phyloP scores from a whole-genome alignment of 2,797 vertebrate genomes.

The Enteromius viviparus region DNA sequence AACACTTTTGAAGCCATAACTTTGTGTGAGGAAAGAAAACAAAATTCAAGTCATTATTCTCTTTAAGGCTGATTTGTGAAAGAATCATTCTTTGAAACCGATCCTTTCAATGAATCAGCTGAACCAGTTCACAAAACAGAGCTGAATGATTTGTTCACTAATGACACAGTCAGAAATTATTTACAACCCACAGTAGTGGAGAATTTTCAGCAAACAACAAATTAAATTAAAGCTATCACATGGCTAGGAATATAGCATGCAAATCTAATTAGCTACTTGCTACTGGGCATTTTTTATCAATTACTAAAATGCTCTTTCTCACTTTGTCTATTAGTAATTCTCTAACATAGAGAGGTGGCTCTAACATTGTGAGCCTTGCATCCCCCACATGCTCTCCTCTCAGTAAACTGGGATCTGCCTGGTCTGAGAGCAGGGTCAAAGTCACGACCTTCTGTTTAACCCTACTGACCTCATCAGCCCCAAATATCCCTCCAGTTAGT shows the following conservation, averaged over 20 bases:
- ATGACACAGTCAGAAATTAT: background rate
- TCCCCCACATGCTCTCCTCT: conserved; percentile 60
- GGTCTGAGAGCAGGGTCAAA: conserved; percentile 57
- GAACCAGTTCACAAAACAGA: background rate
- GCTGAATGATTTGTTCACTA: background rate
- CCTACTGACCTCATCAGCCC: conserved; percentile 32
- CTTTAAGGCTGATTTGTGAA: background rate
- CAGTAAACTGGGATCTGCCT: conserved; percentile 50
- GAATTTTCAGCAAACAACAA: background rate
- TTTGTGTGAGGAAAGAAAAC: background rate
- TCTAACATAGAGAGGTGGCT: conserved; percentile 10
- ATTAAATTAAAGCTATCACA: background rate
- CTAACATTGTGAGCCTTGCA: conserved; percentile 64
- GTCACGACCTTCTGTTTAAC: conserved; percentile 61
- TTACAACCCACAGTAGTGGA: background rate
- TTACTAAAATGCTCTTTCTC: background rate
- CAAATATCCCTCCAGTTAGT: conserved; percentile 5
- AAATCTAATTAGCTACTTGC: background rate
- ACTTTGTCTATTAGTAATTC: background rate
- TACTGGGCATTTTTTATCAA: background rate
- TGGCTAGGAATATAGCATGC: background rate
- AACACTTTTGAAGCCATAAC: background rate
- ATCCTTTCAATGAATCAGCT: background rate
- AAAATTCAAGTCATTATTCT: background rate
- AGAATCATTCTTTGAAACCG: background rate